Evolutionary conservation across 2,888 invertebrate genomes (phyloP).

Genomic region (Heliconius hortense): DNA sequence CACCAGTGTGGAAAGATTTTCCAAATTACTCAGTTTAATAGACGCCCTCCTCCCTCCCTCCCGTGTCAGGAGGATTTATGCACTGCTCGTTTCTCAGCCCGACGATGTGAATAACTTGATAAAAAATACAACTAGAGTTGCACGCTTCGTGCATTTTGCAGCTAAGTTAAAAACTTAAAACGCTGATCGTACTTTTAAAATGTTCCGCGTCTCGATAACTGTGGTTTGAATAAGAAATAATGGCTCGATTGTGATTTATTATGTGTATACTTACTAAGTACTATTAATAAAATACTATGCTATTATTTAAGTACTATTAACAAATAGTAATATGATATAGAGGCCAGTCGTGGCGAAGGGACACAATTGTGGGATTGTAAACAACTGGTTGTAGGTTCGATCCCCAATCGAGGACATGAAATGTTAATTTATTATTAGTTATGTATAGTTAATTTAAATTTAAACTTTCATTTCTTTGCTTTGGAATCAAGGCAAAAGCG

Average conservation of each 20-base stretch:
- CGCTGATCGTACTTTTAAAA: background rate
- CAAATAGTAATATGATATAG: too few species aligned
- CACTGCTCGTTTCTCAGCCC: background rate
- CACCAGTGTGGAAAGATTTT: background rate
- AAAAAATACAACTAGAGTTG: background rate
- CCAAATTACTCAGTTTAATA: slow-evolving; percentile 13
- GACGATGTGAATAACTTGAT: slow-evolving; percentile 1
- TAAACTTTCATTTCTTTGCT: background rate
- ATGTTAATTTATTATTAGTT: too few species aligned
- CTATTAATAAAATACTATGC: too few species aligned
- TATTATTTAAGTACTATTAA: too few species aligned
- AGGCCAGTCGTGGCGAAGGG: too few species aligned
- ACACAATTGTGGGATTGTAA: too few species aligned
- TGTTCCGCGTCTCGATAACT: background rate
- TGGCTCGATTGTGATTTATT: background rate
- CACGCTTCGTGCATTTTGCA: background rate
- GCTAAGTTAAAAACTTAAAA: background rate
- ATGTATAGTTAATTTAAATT: too few species aligned
- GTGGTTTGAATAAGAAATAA: background rate
- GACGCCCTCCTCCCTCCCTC: background rate
- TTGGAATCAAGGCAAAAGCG: background rate
- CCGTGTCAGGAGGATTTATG: background rate
- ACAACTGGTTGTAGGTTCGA: too few species aligned
- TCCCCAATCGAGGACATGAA: too few species aligned
- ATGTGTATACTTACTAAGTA: background rate